Evolutionary conservation across 2,113 vertebrate genomes (phyloP).

Genomic region (Clupea harengus): DNA sequence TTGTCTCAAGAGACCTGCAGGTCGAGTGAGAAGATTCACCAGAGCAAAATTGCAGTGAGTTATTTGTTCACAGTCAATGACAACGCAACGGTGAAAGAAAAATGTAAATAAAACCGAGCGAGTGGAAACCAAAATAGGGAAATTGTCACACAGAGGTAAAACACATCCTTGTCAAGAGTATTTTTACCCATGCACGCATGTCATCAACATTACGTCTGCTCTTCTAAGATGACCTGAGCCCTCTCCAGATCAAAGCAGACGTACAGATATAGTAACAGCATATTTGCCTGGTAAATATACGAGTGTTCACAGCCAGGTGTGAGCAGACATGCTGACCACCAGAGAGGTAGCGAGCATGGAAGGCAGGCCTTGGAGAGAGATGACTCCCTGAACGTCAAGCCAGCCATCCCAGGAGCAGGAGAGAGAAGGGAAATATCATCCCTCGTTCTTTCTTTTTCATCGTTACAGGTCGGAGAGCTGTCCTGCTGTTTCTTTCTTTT

Average conservation of each 20-base stretch:
- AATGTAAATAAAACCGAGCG: background rate
- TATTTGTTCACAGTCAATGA: background rate
- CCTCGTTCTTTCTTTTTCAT: background rate
- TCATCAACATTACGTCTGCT: slow-evolving; percentile 15
- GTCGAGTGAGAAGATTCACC: slow-evolving; percentile 15
- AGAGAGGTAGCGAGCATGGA: background rate
- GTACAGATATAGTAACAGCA: slow-evolving; percentile 26
- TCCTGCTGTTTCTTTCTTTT: background rate
- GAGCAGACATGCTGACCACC: slow-evolving; percentile 39
- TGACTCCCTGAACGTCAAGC: background rate
- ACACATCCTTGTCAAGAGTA: slow-evolving; percentile 11
- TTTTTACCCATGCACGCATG: slow-evolving; percentile 17
- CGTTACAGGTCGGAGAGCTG: too few species aligned
- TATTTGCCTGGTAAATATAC: slow-evolving; percentile 45
- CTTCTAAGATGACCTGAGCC: slow-evolving; percentile 20
- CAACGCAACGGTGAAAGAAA: background rate
- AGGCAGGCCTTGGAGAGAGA: slow-evolving; percentile 15
- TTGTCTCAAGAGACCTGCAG: slow-evolving; percentile 23
- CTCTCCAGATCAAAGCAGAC: slow-evolving; percentile 39
- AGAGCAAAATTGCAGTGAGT: background rate
- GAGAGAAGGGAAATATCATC: background rate
- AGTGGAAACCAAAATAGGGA: background rate
- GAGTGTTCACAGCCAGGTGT: slow-evolving; percentile 42
- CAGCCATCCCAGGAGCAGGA: background rate
- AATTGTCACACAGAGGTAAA: slow-evolving; percentile 9